Evolutionary conservation across 2,113 vertebrate species (phyloP).

Genomic region (Mormyrus lacerda): DNA sequence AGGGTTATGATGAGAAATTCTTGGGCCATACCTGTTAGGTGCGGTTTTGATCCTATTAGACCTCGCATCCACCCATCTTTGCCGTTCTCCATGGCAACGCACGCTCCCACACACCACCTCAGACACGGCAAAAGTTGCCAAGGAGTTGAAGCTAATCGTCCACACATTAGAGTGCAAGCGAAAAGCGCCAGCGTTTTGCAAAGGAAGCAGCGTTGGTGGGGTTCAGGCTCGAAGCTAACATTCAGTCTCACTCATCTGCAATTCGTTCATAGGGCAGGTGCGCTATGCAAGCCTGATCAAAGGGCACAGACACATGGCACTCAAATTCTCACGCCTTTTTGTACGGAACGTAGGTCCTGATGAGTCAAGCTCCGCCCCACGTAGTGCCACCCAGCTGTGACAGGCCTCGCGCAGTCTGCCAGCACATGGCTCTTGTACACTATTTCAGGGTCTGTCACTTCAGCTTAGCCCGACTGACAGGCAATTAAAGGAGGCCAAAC

Average conservation of each 20-base stretch:
- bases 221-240: background rate
- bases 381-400: background rate
- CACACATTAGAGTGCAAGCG: background rate
- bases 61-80: background rate
- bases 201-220: background rate
- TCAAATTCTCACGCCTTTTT: background rate
- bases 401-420: slow-evolving; percentile 1
- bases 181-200: background rate
- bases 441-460: slow-evolving; percentile 34
- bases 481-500: slow-evolving; percentile 18
- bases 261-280: background rate
- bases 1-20: background rate
- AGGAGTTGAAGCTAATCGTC: background rate
- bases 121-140: background rate
- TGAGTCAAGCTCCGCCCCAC: background rate
- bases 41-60: background rate
- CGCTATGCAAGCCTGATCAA: background rate
- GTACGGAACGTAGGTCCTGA: background rate
- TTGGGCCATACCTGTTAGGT: background rate
- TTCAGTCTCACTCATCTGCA: background rate
- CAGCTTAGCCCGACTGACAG: slow-evolving; percentile 30
- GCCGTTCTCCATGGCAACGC: slow-evolving; percentile 2
- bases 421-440: slow-evolving; percentile 4
- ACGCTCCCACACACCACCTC: background rate
- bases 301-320: background rate